Conservation (phyloP, 2,888 invertebrate genomes). For the Apomyelois bistriatella region DNA sequence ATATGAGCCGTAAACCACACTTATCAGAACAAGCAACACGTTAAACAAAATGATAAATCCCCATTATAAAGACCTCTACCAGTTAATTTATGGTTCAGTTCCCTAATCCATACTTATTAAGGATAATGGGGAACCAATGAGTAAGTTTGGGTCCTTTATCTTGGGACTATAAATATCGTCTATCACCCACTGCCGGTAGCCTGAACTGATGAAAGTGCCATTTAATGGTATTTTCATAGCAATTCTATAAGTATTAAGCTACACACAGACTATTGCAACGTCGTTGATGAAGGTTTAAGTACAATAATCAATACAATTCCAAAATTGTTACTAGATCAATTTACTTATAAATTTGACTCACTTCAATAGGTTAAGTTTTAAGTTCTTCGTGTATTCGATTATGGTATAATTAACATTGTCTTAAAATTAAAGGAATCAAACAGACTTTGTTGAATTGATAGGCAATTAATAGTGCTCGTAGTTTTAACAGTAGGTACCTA, state of each 20-base stretch:
- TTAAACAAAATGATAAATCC: slow-evolving; percentile 62
- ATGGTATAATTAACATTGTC: too few species aligned
- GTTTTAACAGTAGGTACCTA: too few species aligned
- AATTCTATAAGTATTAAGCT: slow-evolving; percentile 11
- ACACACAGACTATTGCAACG: background rate
- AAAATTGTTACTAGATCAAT: too few species aligned
- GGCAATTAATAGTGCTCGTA: too few species aligned
- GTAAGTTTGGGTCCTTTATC: slow-evolving; percentile 73
- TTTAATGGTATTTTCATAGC: slow-evolving; percentile 59
- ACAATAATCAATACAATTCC: too few species aligned
- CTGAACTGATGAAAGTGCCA: slow-evolving; percentile 59
- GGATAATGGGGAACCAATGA: slow-evolving; percentile 75
- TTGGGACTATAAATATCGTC: slow-evolving; percentile 57
- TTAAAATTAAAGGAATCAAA: too few species aligned
- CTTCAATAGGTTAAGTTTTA: too few species aligned
- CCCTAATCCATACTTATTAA: slow-evolving; percentile 77
- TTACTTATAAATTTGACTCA: too few species aligned
- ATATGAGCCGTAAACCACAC: slow-evolving; percentile 62
- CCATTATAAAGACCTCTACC: slow-evolving; percentile 64
- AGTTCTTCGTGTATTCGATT: too few species aligned
- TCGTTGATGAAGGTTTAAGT: too few species aligned
- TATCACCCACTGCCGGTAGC: slow-evolving; percentile 52
- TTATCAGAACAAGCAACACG: slow-evolving; percentile 60
- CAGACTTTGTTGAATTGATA: too few species aligned
- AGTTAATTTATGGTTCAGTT: slow-evolving; percentile 64